Conservation (phyloP, 2,113 vertebrate genomes). For the Pitta sordida region DNA sequence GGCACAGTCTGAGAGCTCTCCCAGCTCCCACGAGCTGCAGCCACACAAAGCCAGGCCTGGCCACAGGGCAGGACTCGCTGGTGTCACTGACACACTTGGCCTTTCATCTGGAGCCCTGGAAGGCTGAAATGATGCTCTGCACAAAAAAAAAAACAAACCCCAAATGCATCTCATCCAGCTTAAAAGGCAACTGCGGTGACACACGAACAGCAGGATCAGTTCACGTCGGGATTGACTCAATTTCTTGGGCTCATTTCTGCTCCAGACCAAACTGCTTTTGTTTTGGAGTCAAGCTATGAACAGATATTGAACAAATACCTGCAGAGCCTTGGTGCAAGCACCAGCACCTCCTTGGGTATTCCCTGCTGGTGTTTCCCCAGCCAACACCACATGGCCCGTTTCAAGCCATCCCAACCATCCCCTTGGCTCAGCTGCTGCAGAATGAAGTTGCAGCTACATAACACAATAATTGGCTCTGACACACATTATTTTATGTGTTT, state of each 20-base stretch:
- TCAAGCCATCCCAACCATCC: neutral
- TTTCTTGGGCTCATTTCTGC: neutral
- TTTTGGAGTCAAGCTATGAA: neutral
- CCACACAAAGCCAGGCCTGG: slow-evolving; percentile 28
- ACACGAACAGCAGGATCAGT: neutral
- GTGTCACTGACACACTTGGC: neutral
- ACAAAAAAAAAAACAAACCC: neutral
- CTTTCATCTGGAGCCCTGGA: neutral
- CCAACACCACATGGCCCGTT: neutral
- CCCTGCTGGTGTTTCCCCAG: neutral
- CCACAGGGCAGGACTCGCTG: neutral
- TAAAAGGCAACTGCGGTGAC: neutral
- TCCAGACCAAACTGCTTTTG: neutral
- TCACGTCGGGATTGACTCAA: neutral
- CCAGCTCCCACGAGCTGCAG: neutral
- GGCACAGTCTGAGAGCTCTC: neutral
- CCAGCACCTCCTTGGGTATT: neutral
- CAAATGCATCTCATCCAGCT: neutral
- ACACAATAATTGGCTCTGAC: neutral
- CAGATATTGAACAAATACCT: neutral
- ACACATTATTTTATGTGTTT: neutral
- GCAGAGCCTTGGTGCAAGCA: neutral
- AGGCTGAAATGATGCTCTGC: neutral
- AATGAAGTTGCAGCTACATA: slow-evolving; percentile 48
- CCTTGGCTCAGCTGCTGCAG: neutral